Evolutionary conservation across 2,888 invertebrate species (phyloP).

Genomic region (Thyatira batis): DNA sequence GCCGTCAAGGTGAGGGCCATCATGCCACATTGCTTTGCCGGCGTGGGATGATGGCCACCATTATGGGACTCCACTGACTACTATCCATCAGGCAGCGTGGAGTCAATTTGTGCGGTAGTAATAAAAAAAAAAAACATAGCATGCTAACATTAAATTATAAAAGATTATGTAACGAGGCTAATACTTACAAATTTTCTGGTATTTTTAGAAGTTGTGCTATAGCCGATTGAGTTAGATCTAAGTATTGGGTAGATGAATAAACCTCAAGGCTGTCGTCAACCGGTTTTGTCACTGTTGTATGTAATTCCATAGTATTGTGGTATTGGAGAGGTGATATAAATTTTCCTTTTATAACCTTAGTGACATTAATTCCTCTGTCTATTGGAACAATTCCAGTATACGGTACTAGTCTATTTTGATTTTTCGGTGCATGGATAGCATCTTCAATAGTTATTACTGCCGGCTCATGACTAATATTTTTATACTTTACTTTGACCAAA

Average conservation of each 20-base stretch:
- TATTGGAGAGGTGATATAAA: constrained; percentile 44
- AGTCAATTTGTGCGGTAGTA: too few relatives aligned
- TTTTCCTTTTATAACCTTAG: constrained; percentile 38
- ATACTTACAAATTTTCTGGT: constrained; percentile 43
- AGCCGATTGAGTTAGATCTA: constrained; percentile 39
- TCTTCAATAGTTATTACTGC: constrained; percentile 65
- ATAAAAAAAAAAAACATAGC: too few relatives aligned
- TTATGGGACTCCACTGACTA: too few relatives aligned
- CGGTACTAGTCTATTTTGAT: constrained; percentile 42
- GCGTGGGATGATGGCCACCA: too few relatives aligned
- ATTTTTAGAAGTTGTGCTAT: constrained; percentile 43
- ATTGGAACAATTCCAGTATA: constrained; percentile 41
- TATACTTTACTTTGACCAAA: constrained; percentile 78
- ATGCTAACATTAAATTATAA: too few relatives aligned
- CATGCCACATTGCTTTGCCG: too few relatives aligned
- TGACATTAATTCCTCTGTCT: constrained; percentile 36
- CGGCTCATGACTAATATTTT: constrained; percentile 53
- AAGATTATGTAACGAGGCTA: not conserved
- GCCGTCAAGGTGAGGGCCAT: too few relatives aligned
- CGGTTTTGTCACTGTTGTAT: constrained; percentile 37
- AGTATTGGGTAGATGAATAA: constrained; percentile 36
- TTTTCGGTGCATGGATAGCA: constrained; percentile 58
- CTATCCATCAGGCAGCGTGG: too few relatives aligned
- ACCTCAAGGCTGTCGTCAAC: constrained; percentile 48
- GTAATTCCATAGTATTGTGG: constrained; percentile 51